Conservation (phyloP, 2,113 vertebrate species). For the Leiothrix lutea region DNA sequence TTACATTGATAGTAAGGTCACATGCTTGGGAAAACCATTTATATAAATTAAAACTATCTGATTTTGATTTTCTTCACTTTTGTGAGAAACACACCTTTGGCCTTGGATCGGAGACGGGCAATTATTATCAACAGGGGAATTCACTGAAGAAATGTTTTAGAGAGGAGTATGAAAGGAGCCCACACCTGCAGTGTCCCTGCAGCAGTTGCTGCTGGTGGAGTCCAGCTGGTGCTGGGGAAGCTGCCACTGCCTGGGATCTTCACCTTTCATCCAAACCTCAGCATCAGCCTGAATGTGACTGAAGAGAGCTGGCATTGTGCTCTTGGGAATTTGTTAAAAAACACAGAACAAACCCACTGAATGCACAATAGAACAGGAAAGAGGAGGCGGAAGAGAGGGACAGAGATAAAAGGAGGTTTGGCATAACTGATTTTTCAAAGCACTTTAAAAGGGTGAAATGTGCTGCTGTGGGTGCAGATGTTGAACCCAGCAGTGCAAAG, state of each 20-base stretch:
- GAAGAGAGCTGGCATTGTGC: background rate
- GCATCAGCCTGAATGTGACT: background rate
- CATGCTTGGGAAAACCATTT: background rate
- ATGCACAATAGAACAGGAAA: background rate
- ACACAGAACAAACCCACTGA: background rate
- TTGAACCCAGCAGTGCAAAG: background rate
- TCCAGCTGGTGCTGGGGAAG: background rate
- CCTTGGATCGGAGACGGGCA: background rate
- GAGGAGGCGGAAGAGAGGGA: background rate
- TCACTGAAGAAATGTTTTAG: background rate
- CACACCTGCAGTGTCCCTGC: background rate
- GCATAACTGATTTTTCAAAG: background rate
- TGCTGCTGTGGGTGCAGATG: background rate
- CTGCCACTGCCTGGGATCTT: background rate
- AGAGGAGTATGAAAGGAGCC: background rate
- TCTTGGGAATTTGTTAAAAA: background rate
- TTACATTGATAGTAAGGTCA: background rate
- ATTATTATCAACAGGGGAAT: background rate
- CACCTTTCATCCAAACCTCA: background rate
- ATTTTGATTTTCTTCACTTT: background rate
- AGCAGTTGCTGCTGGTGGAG: background rate
- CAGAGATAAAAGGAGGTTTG: background rate
- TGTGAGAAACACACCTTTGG: background rate
- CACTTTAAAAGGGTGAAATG: background rate
- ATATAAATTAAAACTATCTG: background rate